phyloP scores from a whole-genome alignment of 2,113 vertebrate genomes.

The Pterophyllum scalare region DNA sequence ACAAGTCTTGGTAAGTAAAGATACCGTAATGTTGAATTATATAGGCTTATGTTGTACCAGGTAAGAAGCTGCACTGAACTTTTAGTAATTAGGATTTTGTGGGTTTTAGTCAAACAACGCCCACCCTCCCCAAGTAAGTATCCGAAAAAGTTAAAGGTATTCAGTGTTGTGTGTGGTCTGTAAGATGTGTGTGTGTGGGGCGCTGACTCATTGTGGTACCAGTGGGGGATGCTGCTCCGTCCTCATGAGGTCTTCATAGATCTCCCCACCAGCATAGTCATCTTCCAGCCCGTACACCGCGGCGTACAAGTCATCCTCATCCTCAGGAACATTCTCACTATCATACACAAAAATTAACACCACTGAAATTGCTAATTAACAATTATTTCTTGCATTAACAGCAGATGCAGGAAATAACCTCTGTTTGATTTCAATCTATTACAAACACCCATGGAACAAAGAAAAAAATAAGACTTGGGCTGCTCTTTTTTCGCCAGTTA shows the following conservation, averaged over 20 bases:
- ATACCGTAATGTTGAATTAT: not conserved
- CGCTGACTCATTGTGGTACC: constrained; percentile 71
- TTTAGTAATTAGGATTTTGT: not conserved
- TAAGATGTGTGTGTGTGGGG: not conserved
- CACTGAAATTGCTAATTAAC: not conserved
- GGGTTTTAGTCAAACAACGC: not conserved
- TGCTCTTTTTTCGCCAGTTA: too few species aligned
- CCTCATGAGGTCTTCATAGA: constrained; percentile 96
- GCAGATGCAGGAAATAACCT: not conserved
- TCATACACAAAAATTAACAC: constrained; percentile 3
- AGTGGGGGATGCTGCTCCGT: constrained; percentile 82
- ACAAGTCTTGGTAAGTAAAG: not conserved
- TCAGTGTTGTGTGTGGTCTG: not conserved
- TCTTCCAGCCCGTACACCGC: constrained; percentile 84
- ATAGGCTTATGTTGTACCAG: not conserved
- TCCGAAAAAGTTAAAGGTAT: not conserved
- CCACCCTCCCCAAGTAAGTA: not conserved
- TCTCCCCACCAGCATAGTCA: constrained; percentile 86
- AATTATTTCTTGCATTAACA: not conserved
- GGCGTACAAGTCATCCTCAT: constrained; percentile 89
- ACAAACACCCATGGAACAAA: too few species aligned
- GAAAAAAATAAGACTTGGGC: too few species aligned
- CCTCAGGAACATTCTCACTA: constrained; percentile 85
- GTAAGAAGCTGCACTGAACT: not conserved
- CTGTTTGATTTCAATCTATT: not conserved